Conservation (phyloP, 2,888 invertebrate species). For the Caenorhabditis sp. region DNA sequence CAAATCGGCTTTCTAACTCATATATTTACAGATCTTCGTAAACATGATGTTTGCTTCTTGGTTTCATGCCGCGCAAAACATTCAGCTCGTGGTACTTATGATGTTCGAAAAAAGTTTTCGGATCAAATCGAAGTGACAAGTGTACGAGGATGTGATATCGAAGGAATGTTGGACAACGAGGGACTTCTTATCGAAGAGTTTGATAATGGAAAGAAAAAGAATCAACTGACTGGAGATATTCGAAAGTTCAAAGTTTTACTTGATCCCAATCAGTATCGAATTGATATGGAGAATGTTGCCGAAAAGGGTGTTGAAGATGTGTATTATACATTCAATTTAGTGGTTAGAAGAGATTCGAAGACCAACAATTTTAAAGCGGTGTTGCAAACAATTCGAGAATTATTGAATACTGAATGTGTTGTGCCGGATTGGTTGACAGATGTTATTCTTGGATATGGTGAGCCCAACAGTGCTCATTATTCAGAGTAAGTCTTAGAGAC, state of each 20-base stretch:
- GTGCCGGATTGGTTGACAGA: constrained; percentile 80
- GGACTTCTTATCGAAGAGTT: constrained; percentile 92
- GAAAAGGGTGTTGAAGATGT: constrained; percentile 76
- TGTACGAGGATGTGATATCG: constrained; percentile 96
- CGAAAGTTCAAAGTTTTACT: constrained; percentile 91
- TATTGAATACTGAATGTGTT: constrained; percentile 98
- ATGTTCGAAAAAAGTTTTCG: constrained; percentile 62
- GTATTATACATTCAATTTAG: constrained; percentile 91
- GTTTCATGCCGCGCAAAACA: constrained; percentile 82
- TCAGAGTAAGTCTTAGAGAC: constrained; percentile 76
- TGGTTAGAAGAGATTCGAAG: constrained; percentile 97
- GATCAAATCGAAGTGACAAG: constrained; percentile 74
- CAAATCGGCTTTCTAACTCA: background rate
- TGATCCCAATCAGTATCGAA: constrained; percentile 91
- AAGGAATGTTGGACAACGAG: constrained; percentile 94
- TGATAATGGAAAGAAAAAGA: constrained; percentile 61
- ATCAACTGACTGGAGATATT: constrained; percentile 80
- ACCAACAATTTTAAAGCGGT: constrained; percentile 99
- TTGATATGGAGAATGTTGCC: constrained; percentile 59
- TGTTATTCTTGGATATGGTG: constrained; percentile 95
- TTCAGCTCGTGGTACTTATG: constrained; percentile 79
- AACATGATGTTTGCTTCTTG: constrained; percentile 97
- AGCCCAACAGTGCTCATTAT: constrained; percentile 95
- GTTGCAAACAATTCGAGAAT: constrained; percentile 93
- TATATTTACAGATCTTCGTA: constrained; percentile 78